Base-by-base conservation (phyloP, 2,888 invertebrate genomes). In the Rotaria macrura region DNA sequence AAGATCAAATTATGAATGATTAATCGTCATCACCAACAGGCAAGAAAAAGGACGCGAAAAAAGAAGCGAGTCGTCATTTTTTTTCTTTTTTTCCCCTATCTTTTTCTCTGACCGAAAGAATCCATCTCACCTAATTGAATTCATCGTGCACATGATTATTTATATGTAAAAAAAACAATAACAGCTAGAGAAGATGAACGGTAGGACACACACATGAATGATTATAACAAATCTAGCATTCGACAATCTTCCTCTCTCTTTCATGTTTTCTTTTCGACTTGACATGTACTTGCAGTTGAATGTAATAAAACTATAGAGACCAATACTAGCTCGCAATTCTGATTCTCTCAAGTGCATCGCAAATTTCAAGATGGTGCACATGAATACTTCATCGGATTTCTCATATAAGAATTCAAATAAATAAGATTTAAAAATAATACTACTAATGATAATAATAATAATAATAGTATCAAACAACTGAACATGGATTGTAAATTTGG, bases 81-180 rank as follows among this genome's bases (percentile, higher is more conserved):
- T 34, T 29, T 65, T 34, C 29, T 65, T 20, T 57, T 65, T 65
- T 29, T 65, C 34, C 17, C 34, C 29, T 17, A 10, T 65, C 65
- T 17, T 65, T 14, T 2, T 17, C 34, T 38, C 65, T 34, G 38
- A 65, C 65, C 65, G 65, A 65, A 65, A 65, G 65, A 65, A 17
- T 65, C 20, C 65, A 65, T 65, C 65, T 65, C 29, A 65, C 65
- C 65, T 65, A 65, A 65, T 65, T 65, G 65, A 65, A 65, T 65
- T 65, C 65, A 65, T 65, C 65, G 65, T 38, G 65, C 65, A 65
- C 65, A 65, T 65, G 65, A 65, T 65, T 65, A 65, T 34, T 65
- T 38, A 65, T 65, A 65, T 65, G 34, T 34, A 65, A 14, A 65
- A 20, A 65, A 65, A 65, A 34, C 14, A 65, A 34, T 14, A 34